phyloP scores from a whole-genome alignment of 1,140 invertebrate species.

The Zaprionus gabonicus region DNA sequence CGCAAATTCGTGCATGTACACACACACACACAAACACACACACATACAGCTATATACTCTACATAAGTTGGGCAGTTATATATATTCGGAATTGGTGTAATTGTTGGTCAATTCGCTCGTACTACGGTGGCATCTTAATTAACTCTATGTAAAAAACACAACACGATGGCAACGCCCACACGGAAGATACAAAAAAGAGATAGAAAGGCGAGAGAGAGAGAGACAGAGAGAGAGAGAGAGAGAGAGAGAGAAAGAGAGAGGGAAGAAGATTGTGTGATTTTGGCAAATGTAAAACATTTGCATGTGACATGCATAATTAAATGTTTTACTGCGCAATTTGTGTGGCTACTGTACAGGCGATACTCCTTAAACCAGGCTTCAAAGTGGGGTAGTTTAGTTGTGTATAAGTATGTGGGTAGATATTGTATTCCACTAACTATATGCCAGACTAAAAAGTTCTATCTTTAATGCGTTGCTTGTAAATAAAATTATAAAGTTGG shows the following conservation, averaged over 20 bases:
- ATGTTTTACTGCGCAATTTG: conserved; percentile 68
- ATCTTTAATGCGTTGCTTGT: too few relatives aligned
- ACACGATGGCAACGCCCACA: conserved; percentile 38
- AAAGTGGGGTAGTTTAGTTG: background rate
- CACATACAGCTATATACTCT: background rate
- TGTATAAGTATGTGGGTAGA: too few relatives aligned
- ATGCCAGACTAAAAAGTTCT: too few relatives aligned
- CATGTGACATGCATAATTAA: conserved; percentile 75
- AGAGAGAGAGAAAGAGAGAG: background rate
- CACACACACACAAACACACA: background rate
- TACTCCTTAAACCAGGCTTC: conserved; percentile 4
- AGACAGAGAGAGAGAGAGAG: background rate
- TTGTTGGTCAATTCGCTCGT: conserved; percentile 57
- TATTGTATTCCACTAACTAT: too few relatives aligned
- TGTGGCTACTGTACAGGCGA: conserved; percentile 53
- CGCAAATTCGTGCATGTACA: background rate
- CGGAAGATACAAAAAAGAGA: conserved; percentile 2
- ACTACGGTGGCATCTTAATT: conserved; percentile 62
- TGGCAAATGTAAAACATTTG: conserved; percentile 70
- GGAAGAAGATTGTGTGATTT: conserved; percentile 24
- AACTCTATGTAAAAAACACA: conserved; percentile 30
- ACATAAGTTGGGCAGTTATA: conserved; percentile 9
- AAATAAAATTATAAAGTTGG: too few relatives aligned
- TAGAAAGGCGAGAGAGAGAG: background rate
- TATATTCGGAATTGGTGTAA: conserved; percentile 42